A percentile compares a stretch with the other conserved stretches of the same genome.
phyloP scores from a whole-genome alignment of 2,797 vertebrate species.

The Pantherophis alleghaniensis region DNA sequence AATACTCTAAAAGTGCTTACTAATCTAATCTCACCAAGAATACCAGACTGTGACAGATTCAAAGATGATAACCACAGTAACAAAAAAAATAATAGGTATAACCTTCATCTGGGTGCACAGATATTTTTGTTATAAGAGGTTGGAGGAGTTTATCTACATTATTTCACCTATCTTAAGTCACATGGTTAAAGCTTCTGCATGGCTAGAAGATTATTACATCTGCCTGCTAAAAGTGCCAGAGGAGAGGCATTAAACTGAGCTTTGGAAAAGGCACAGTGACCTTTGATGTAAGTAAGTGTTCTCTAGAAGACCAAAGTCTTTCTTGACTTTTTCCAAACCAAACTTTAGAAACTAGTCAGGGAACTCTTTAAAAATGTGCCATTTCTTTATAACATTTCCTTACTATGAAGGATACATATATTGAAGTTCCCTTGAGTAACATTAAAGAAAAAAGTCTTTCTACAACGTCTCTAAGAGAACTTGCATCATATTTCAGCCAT shows the following conservation, averaged over 20 bases:
- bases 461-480: not conserved
- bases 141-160: not conserved
- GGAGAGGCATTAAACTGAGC: not conserved
- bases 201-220: not conserved
- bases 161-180: not conserved
- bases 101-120: not conserved
- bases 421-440: not conserved
- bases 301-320: not conserved
- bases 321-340: not conserved
- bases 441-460: not conserved
- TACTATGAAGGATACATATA: not conserved
- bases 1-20: not conserved
- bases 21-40: not conserved
- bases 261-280: not conserved
- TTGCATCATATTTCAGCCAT: not conserved
- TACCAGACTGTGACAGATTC: not conserved
- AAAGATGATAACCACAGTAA: not conserved
- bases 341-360: not conserved
- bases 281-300: not conserved
- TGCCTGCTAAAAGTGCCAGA: not conserved
- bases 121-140: not conserved
- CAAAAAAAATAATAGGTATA: not conserved
- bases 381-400: not conserved
- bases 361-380: not conserved
- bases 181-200: not conserved